Conservation (phyloP, 2,113 vertebrate species). For the Lagopus muta region DNA sequence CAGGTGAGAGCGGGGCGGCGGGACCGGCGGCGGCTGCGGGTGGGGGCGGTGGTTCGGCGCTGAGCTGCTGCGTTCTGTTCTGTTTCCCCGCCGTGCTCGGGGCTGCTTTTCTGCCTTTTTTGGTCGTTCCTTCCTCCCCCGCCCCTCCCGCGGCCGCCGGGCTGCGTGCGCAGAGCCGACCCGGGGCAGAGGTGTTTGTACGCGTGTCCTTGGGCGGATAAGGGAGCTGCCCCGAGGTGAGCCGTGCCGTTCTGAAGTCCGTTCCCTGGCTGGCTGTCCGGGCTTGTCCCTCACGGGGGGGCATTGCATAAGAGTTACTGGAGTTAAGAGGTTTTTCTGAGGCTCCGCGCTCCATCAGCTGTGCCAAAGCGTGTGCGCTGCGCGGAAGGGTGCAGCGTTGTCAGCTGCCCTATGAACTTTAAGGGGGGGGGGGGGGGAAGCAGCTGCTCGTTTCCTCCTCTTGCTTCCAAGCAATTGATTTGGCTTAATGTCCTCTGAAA, state of each 20-base stretch:
- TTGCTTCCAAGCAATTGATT: not conserved
- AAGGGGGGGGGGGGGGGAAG: fast-evolving
- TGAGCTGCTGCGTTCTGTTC: no score
- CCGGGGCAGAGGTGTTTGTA: slow-evolving; percentile 55
- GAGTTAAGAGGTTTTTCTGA: not conserved
- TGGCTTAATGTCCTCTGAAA: not conserved
- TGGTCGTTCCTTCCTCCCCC: slow-evolving; percentile 4
- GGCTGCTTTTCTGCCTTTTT: slow-evolving; percentile 4
- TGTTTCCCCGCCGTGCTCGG: not conserved
- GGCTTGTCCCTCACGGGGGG: slow-evolving; percentile 23
- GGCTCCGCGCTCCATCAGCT: not conserved
- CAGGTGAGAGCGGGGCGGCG: not conserved
- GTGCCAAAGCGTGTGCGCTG: not conserved
- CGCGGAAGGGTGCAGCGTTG: not conserved
- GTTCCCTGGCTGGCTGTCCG: slow-evolving; percentile 23
- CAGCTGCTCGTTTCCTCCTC: not conserved
- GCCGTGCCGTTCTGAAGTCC: slow-evolving; percentile 27
- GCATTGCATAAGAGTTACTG: not conserved
- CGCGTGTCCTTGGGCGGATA: slow-evolving; percentile 1
- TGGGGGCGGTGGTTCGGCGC: not conserved
- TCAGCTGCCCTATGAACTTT: not conserved
- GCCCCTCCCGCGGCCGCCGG: not conserved
- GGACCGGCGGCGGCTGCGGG: not conserved
- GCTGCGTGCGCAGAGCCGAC: slow-evolving; percentile 54
- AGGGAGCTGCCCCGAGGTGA: not conserved